Conservation (phyloP, 2,888 invertebrate genomes). For the Enchytraeus crypticus region DNA sequence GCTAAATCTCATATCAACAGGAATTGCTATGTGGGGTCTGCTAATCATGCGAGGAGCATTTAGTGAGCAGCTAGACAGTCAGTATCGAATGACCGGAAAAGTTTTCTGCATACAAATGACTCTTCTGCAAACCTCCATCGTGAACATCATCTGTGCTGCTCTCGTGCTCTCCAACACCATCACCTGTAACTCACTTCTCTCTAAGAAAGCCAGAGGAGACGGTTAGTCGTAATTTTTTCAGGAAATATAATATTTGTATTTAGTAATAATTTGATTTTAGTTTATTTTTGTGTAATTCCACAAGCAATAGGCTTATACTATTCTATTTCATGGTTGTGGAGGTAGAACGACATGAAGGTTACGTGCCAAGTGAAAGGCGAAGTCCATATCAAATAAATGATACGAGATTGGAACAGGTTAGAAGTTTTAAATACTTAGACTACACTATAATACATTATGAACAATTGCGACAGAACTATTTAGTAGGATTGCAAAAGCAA, state of each 20-base stretch:
- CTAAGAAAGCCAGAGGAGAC: background rate
- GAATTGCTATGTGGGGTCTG: constrained; percentile 3
- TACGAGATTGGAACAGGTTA: too few relatives aligned
- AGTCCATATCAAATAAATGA: too few relatives aligned
- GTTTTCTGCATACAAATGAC: background rate
- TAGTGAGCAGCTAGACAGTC: background rate
- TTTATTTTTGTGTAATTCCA: too few relatives aligned
- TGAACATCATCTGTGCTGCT: background rate
- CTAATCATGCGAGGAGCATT: background rate
- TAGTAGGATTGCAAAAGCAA: too few relatives aligned
- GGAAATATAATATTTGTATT: background rate
- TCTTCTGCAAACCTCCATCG: background rate
- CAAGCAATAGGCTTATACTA: too few relatives aligned
- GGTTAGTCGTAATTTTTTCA: background rate
- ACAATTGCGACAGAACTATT: too few relatives aligned
- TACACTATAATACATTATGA: too few relatives aligned
- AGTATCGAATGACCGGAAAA: background rate
- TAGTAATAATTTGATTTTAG: background rate
- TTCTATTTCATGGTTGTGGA: too few relatives aligned
- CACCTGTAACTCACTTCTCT: background rate
- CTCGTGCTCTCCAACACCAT: background rate
- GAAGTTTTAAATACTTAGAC: too few relatives aligned
- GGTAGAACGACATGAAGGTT: too few relatives aligned
- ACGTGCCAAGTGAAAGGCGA: too few relatives aligned
- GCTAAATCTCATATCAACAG: background rate